Percentiles rank a stretch among this genome's conserved stretches.
phyloP scores from a whole-genome alignment of 2,888 invertebrate species.

The Luperina nickerlii region DNA sequence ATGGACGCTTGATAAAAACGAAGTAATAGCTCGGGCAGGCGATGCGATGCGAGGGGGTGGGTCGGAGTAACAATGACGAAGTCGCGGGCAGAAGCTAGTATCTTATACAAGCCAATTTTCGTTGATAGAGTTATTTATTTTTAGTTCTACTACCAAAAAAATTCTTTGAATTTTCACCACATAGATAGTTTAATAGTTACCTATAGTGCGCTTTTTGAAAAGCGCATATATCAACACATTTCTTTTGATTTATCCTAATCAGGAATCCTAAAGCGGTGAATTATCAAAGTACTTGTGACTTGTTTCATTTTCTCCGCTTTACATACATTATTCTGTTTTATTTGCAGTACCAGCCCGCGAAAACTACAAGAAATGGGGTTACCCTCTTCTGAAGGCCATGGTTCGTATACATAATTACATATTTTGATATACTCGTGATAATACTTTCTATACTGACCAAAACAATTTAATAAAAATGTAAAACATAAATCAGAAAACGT shows the following conservation, averaged over 20 bases:
- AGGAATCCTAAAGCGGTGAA: background rate
- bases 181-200: background rate
- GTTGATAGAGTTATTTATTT: background rate
- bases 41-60: no score
- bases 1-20: no score
- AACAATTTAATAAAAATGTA: no score
- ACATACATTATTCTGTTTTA: conserved; percentile 48
- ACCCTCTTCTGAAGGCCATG: conserved; percentile 84
- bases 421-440: background rate
- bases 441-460: background rate
- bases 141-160: background rate
- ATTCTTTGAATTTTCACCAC: background rate
- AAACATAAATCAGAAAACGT: background rate
- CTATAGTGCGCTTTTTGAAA: background rate
- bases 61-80: no score
- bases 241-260: background rate
- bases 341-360: conserved; percentile 92
- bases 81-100: no score
- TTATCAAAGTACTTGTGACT: background rate
- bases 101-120: background rate
- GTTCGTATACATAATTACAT: conserved; percentile 73
- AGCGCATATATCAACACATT: background rate
- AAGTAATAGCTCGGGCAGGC: no score
- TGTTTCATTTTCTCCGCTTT: background rate
- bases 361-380: conserved; percentile 93